Conservation (phyloP, 2,888 invertebrate genomes). For the Lamellibrachia columna region DNA sequence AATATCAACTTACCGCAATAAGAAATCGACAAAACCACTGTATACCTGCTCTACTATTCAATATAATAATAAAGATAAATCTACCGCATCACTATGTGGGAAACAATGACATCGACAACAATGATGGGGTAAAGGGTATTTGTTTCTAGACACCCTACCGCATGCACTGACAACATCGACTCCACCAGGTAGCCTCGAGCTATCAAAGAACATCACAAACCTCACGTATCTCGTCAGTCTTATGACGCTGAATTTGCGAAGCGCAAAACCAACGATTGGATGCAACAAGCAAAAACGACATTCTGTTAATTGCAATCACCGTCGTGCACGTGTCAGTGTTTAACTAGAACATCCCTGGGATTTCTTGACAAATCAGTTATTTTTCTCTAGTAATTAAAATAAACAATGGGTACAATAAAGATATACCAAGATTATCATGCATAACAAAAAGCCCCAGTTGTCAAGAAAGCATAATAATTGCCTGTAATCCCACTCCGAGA, state of each 20-base stretch:
- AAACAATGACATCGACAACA: neutral
- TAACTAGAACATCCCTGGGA: neutral
- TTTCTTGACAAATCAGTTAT: neutral
- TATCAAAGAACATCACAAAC: neutral
- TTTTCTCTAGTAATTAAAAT: neutral
- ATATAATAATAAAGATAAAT: neutral
- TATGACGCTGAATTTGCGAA: constrained; percentile 3
- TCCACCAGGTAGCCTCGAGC: neutral
- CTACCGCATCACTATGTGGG: no score
- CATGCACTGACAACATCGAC: neutral
- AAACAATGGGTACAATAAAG: neutral
- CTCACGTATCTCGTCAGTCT: neutral
- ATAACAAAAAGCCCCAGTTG: no score
- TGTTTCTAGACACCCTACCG: neutral
- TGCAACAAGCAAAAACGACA: neutral
- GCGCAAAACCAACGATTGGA: neutral
- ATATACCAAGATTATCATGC: neutral
- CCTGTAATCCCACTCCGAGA: no score
- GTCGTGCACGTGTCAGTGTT: neutral
- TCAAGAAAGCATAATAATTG: no score
- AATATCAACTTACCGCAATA: neutral
- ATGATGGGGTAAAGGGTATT: neutral
- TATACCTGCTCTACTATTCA: neutral
- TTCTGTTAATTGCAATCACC: neutral
- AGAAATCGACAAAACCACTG: neutral